phyloP scores from a whole-genome alignment of 2,113 vertebrate species.

The Columbina picui region DNA sequence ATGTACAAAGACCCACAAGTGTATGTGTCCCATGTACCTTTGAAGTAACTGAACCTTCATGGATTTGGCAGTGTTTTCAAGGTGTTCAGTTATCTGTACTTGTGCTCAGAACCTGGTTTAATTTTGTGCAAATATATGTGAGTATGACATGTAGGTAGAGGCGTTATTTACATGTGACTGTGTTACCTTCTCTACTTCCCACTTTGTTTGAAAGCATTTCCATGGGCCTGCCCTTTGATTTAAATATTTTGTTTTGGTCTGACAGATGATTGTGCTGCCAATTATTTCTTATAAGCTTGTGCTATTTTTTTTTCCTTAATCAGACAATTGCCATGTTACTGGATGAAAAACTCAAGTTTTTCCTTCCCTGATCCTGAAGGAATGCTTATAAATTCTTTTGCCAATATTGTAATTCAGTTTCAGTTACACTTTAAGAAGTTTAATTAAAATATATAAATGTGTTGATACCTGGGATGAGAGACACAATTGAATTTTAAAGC shows the following conservation, averaged over 20 bases:
- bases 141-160: background rate
- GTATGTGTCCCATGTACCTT: background rate
- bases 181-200: background rate
- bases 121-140: background rate
- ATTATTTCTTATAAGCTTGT: background rate
- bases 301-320: background rate
- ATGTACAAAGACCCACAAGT: background rate
- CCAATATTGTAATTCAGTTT: background rate
- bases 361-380: background rate
- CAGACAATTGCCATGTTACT: background rate
- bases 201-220: background rate
- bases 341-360: background rate
- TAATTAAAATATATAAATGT: constrained; percentile 14
- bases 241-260: background rate
- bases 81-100: background rate
- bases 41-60: background rate
- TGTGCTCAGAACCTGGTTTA: background rate
- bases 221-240: background rate
- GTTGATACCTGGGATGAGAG: background rate
- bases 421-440: constrained; percentile 1
- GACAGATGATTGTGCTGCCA: background rate
- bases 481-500: background rate
- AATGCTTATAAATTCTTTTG: constrained; percentile 15
- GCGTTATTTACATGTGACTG: background rate
- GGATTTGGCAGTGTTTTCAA: background rate